Evolutionary conservation across 2,888 invertebrate genomes (phyloP).

Genomic region (Maniola hyperantus): DNA sequence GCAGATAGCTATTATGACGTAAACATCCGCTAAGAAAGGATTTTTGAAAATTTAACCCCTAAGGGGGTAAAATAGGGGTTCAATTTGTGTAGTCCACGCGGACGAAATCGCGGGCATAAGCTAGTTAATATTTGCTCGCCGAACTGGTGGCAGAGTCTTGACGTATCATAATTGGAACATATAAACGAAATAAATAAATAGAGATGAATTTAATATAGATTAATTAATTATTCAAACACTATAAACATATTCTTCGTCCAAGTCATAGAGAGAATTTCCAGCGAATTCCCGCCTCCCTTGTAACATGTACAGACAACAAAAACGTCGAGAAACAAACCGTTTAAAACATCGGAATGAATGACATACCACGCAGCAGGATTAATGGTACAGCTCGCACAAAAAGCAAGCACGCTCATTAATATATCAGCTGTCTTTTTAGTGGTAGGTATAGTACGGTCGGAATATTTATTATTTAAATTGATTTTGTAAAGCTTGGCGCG

Average conservation of each 20-base stretch:
- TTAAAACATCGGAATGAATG: conserved; percentile 83
- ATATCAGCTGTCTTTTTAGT: conserved; percentile 82
- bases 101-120: too few species aligned
- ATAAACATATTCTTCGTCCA: not conserved
- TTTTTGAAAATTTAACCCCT: too few species aligned
- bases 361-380: conserved; percentile 81
- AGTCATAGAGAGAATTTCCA: conserved; percentile 35
- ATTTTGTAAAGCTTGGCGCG: conserved; percentile 37
- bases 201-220: too few species aligned
- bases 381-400: conserved; percentile 77
- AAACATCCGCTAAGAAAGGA: too few species aligned
- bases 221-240: not conserved
- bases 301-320: conserved; percentile 75
- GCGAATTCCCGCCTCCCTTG: conserved; percentile 64
- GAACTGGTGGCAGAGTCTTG: too few species aligned
- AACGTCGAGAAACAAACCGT: conserved; percentile 71
- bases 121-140: too few species aligned
- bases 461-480: conserved; percentile 50
- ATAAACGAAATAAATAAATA: too few species aligned
- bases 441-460: conserved; percentile 63
- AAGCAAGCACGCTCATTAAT: conserved; percentile 81
- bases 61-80: too few species aligned
- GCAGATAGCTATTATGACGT: too few species aligned
- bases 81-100: too few species aligned
- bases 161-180: too few species aligned